Conservation (phyloP, 2,113 vertebrate species). For the Heterotilapia buettikoferi region DNA sequence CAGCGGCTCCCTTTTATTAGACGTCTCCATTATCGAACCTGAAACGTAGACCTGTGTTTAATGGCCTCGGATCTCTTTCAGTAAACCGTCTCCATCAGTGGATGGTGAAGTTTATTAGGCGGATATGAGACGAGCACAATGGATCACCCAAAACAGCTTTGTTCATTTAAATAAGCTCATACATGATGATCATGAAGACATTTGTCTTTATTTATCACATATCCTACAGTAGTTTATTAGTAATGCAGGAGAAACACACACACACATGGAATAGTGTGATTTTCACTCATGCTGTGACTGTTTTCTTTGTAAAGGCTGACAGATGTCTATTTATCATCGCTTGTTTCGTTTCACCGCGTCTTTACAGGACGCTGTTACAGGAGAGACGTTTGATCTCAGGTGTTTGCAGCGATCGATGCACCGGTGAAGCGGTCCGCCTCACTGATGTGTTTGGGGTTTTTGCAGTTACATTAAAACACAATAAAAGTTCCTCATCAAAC, state of each 20-base stretch:
- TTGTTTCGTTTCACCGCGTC: background rate
- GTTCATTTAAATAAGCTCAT: background rate
- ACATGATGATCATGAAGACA: accelerated
- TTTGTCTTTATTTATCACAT: accelerated
- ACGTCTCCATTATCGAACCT: background rate
- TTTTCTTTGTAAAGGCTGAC: background rate
- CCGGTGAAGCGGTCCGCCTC: background rate
- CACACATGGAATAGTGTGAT: accelerated
- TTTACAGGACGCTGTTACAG: background rate
- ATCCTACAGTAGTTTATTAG: background rate
- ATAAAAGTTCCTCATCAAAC: background rate
- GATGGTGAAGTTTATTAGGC: background rate
- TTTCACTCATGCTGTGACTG: accelerated
- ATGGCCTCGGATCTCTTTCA: background rate
- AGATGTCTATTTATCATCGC: accelerated
- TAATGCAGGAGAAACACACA: background rate
- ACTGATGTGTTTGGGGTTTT: background rate
- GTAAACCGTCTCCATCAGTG: background rate
- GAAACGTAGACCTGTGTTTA: slow-evolving; percentile 25
- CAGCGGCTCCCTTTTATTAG: slow-evolving; percentile 34
- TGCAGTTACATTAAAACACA: background rate
- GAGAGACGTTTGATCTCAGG: accelerated
- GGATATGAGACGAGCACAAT: background rate
- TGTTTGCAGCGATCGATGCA: accelerated
- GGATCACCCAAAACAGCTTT: background rate